These are phyloP conservation scores for Microtus ochrogaster DNA, from an alignment of 2,113 vertebrate species.

Conservation along the genomic window DNA sequence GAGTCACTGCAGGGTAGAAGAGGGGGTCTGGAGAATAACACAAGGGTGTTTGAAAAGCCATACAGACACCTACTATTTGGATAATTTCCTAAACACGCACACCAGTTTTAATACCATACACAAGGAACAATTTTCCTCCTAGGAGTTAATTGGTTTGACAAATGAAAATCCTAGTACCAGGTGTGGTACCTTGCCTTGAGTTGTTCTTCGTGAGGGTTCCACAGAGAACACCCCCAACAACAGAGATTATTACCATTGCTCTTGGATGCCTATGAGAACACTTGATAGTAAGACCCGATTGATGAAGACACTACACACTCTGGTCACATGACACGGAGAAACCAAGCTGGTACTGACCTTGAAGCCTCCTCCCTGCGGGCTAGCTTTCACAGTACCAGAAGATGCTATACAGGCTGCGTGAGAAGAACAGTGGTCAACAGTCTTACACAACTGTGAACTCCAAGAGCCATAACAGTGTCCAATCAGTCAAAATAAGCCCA, in stretches of 20 bases:
- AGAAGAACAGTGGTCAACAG: not conserved
- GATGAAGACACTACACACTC: not conserved
- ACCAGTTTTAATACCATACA: not conserved
- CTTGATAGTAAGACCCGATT: not conserved
- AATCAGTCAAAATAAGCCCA: not conserved
- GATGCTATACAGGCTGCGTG: not conserved
- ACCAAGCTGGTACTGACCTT: not conserved
- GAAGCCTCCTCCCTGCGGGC: not conserved
- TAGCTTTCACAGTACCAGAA: not conserved
- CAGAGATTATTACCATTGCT: not conserved
- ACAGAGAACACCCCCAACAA: not conserved
- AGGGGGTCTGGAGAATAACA: not conserved
- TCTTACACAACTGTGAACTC: not conserved
- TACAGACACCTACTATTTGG: not conserved
- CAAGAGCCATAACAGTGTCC: not conserved
- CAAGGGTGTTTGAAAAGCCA: not conserved
- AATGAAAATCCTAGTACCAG: not conserved
- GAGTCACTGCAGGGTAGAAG: not conserved
- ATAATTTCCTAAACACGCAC: not conserved
- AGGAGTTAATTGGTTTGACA: not conserved
- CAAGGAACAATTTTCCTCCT: not conserved
- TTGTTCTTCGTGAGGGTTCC: not conserved
- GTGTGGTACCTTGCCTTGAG: not conserved
- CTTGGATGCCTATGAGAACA: not conserved
- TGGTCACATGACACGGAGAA: not conserved